These are phyloP conservation scores for Cynocephalus volans DNA, from an alignment of 2,113 vertebrate genomes.

Conservation along the genomic window DNA sequence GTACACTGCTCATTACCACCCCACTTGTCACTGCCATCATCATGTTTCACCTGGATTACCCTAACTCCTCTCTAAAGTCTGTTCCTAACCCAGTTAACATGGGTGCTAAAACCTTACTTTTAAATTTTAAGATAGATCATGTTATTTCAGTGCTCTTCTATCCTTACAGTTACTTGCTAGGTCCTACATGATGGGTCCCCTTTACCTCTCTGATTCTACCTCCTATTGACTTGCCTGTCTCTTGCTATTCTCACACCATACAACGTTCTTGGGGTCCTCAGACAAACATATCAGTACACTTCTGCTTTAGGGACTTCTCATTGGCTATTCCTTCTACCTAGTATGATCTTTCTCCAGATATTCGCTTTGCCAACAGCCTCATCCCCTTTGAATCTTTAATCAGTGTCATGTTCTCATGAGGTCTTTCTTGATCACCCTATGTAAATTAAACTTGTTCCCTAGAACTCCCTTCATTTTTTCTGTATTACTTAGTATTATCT, in stretches of 20 bases:
- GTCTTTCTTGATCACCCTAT: background rate
- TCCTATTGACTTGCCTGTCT: background rate
- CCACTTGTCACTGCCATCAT: background rate
- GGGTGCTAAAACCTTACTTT: background rate
- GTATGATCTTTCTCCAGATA: slow-evolving; percentile 3
- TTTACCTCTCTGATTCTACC: background rate
- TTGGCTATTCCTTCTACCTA: slow-evolving; percentile 14
- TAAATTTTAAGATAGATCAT: background rate
- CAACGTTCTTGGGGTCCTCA: background rate
- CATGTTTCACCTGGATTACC: background rate
- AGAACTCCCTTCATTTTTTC: slow-evolving; percentile 4
- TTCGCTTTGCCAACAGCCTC: background rate
- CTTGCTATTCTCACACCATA: background rate
- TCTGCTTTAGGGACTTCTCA: slow-evolving; percentile 5
- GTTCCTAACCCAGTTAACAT: background rate
- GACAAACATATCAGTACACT: background rate
- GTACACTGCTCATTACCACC: background rate
- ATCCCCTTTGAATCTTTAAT: background rate
- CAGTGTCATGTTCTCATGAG: background rate
- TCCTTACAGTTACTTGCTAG: background rate
- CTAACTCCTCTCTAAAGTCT: background rate
- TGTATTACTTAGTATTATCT: background rate
- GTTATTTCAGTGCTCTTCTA: background rate
- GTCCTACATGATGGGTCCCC: background rate
- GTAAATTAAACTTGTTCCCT: slow-evolving; percentile 4